phyloP scores from a whole-genome alignment of 1,140 invertebrate species.

The Hermetia illucens region DNA sequence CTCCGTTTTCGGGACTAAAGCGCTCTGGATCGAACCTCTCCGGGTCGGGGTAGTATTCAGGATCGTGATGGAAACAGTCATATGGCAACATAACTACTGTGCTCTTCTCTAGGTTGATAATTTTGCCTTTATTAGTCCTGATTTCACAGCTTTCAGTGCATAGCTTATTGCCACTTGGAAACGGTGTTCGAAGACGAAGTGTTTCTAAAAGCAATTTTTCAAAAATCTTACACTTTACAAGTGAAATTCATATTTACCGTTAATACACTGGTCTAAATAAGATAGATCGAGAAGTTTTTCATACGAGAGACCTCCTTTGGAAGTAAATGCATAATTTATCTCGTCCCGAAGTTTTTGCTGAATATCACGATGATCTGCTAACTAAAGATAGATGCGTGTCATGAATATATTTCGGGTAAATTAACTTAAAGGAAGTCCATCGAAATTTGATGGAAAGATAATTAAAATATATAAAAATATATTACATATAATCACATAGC shows the following conservation, averaged over 20 bases:
- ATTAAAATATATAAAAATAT: too few species aligned
- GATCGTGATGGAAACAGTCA: conserved; percentile 27
- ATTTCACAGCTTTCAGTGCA: conserved; percentile 6
- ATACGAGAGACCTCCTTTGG: background rate
- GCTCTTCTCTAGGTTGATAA: conserved; percentile 15
- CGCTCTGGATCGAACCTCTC: conserved; percentile 48
- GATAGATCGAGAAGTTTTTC: background rate
- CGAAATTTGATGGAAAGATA: too few species aligned
- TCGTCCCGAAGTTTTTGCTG: conserved; percentile 43
- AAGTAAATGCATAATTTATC: conserved; percentile 16
- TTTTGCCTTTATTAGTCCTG: conserved; percentile 3
- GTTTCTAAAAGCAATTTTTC: conserved; percentile 7
- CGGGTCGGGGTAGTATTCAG: conserved; percentile 41
- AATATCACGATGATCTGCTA: conserved; percentile 36
- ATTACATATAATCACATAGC: too few species aligned
- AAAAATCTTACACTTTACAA: background rate
- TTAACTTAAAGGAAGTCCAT: too few species aligned
- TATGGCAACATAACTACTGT: conserved; percentile 20
- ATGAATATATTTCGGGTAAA: too few species aligned
- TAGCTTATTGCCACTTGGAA: background rate
- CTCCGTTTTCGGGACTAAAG: conserved; percentile 34
- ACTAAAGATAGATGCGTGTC: conserved; percentile 17
- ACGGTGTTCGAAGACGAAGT: conserved; percentile 3
- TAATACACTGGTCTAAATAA: conserved; percentile 5
- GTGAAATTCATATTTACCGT: background rate